Evolutionary conservation across 2,888 invertebrate genomes (phyloP).

Genomic region (Thalpophila matura): DNA sequence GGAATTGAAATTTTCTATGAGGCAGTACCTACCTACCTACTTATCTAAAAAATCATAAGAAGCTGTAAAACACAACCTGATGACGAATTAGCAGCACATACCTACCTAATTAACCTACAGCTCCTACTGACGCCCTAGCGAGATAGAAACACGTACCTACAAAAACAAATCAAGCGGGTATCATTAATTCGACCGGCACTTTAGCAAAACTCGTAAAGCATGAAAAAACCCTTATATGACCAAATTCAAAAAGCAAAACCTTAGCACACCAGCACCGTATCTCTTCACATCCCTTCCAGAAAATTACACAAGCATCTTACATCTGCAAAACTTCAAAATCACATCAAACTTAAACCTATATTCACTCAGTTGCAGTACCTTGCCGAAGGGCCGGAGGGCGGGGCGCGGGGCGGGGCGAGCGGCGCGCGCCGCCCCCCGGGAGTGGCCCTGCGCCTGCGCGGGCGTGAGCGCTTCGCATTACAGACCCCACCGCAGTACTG

Average conservation of each 20-base stretch:
- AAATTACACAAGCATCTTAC: slow-evolving; percentile 1
- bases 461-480: slow-evolving; percentile 68
- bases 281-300: neutral
- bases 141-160: no score
- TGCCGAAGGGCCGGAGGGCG: slow-evolving; percentile 69
- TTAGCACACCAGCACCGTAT: neutral
- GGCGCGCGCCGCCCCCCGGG: slow-evolving; percentile 72
- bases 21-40: no score
- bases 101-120: no score
- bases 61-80: no score
- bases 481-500: slow-evolving; percentile 50
- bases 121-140: no score
- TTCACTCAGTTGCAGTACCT: slow-evolving; percentile 41
- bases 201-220: no score
- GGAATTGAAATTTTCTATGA: no score
- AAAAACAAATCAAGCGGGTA: no score
- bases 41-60: no score
- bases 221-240: slow-evolving; percentile 12
- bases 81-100: no score
- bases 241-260: neutral
- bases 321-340: slow-evolving; percentile 18
- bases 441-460: slow-evolving; percentile 77
- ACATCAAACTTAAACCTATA: slow-evolving; percentile 24
- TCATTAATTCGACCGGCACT: no score
- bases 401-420: slow-evolving; percentile 70